Conservation (phyloP, 2,888 invertebrate species). For the Carcina quercana region DNA sequence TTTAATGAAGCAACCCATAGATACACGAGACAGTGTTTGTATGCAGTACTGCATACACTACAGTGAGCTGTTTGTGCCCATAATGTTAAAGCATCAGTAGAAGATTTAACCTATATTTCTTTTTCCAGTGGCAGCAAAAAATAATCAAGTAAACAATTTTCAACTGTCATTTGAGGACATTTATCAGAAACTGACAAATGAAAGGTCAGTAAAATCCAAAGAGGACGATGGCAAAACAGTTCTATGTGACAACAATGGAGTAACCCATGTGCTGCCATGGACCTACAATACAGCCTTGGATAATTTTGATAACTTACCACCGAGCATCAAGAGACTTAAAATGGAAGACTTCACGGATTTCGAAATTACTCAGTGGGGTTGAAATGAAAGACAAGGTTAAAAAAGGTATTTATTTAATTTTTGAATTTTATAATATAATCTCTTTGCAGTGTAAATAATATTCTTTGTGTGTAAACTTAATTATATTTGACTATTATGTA, state of each 20-base stretch:
- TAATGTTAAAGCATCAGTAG: too few relatives aligned
- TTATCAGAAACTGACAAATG: constrained; percentile 39
- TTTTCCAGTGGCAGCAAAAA: constrained; percentile 3
- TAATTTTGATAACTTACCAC: constrained; percentile 64
- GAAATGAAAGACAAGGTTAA: too few relatives aligned
- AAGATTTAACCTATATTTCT: not conserved
- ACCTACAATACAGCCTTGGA: constrained; percentile 64
- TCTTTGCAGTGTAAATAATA: not conserved
- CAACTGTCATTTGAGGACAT: constrained; percentile 48
- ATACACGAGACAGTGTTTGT: too few relatives aligned
- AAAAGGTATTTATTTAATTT: not conserved
- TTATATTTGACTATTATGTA: too few relatives aligned
- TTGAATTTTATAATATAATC: constrained; percentile 1
- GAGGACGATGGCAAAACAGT: constrained; percentile 27
- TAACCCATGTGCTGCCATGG: constrained; percentile 70
- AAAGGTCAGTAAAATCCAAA: constrained; percentile 26
- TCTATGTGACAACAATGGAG: constrained; percentile 43
- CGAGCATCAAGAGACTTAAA: constrained; percentile 73
- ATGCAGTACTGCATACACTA: too few relatives aligned
- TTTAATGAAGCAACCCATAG: too few relatives aligned
- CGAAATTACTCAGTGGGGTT: constrained; percentile 74
- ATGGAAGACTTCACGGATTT: constrained; percentile 65
- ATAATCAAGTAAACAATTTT: constrained; percentile 12
- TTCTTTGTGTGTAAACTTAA: not conserved
- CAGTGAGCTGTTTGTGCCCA: too few relatives aligned